Evolutionary conservation across 2,797 vertebrate species (phyloP).

Genomic region (Amphiprion clarkii): DNA sequence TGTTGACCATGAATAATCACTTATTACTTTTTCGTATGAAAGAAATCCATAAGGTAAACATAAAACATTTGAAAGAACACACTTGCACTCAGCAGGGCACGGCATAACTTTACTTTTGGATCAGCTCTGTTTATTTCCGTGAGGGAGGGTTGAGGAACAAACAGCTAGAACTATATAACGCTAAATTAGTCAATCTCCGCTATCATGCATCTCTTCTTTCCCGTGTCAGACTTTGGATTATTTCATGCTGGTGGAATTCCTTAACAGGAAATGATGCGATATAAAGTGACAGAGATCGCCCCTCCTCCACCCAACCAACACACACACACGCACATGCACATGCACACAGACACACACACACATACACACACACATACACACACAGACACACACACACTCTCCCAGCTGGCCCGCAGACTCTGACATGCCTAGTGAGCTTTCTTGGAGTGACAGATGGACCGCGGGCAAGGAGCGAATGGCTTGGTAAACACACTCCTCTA

Average conservation of each 20-base stretch:
- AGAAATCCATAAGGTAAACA: no score
- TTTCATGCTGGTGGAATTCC: conserved; percentile 45
- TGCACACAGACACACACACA: neutral
- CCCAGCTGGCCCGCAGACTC: conserved; percentile 49
- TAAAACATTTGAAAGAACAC: no score
- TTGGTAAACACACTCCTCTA: conserved; percentile 51
- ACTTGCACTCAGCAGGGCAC: no score
- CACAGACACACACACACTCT: conserved; percentile 15
- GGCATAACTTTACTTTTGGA: no score
- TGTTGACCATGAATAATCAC: no score
- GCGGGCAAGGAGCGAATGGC: conserved; percentile 43
- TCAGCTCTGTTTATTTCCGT: no score
- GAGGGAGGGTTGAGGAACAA: neutral
- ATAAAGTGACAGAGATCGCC: conserved; percentile 49
- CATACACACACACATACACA: neutral
- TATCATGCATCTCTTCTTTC: conserved; percentile 5
- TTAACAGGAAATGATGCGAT: conserved; percentile 62
- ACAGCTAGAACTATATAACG: neutral
- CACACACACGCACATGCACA: conserved; percentile 5
- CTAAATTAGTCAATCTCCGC: neutral
- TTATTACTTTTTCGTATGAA: no score
- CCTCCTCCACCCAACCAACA: neutral
- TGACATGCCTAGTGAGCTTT: conserved; percentile 63
- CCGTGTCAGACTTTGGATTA: conserved; percentile 33
- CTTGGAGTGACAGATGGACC: conserved; percentile 65